phyloP scores from a whole-genome alignment of 2,113 vertebrate species.

The Halcyon malimbica region DNA sequence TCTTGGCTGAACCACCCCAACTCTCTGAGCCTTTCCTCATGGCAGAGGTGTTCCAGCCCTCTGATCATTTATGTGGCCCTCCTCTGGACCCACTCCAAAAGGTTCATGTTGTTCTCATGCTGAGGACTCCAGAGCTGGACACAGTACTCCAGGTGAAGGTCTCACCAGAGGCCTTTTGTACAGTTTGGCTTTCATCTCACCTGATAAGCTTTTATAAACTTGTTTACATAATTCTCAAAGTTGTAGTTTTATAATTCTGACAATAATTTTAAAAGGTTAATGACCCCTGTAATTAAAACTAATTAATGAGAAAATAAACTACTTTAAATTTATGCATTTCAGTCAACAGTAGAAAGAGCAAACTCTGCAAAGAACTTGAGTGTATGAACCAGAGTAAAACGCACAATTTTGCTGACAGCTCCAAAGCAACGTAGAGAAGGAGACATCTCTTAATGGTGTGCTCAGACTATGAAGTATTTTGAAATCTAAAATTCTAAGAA shows the following conservation, averaged over 20 bases:
- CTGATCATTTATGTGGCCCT: too few relatives aligned
- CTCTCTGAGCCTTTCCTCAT: too few relatives aligned
- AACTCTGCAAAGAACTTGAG: background rate
- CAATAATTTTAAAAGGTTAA: conserved; percentile 38
- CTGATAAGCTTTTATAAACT: background rate
- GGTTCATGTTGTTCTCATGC: too few relatives aligned
- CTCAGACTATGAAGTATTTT: background rate
- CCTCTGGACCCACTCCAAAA: too few relatives aligned
- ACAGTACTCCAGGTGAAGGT: too few relatives aligned
- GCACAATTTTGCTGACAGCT: background rate
- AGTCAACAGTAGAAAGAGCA: background rate
- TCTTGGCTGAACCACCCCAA: too few relatives aligned
- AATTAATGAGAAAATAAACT: conserved; percentile 10
- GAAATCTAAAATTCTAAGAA: background rate
- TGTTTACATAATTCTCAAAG: conserved; percentile 20
- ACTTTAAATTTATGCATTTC: background rate
- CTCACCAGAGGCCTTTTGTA: background rate
- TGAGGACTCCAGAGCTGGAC: too few relatives aligned
- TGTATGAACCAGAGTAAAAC: background rate
- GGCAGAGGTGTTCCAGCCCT: too few relatives aligned
- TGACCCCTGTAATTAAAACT: conserved; percentile 9
- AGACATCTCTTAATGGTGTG: background rate
- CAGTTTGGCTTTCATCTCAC: background rate
- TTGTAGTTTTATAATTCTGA: background rate
- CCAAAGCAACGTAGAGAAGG: background rate